Evolutionary conservation across 2,888 invertebrate species (phyloP).

Genomic region (Busseola fusca): DNA sequence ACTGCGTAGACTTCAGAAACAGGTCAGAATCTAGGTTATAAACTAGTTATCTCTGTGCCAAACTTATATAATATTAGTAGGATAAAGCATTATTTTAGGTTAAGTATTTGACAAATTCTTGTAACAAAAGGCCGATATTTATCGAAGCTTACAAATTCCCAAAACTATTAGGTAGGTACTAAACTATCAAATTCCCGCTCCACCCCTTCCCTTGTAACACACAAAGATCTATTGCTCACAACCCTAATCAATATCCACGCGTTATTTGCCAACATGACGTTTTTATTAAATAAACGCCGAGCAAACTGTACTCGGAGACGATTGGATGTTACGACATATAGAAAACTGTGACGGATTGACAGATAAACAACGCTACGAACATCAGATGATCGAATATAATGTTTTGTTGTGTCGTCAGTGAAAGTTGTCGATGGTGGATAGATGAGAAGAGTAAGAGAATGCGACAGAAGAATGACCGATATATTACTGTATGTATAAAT

Average conservation of each 20-base stretch:
- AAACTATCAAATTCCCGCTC: slow-evolving; percentile 25
- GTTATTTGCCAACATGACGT: slow-evolving; percentile 85
- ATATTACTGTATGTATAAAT: background rate
- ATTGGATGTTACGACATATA: slow-evolving; percentile 61
- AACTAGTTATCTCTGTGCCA: too few relatives aligned
- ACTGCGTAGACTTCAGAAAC: too few relatives aligned
- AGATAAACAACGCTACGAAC: slow-evolving; percentile 32
- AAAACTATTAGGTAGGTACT: slow-evolving; percentile 12
- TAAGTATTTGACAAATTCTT: background rate
- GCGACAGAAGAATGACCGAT: background rate
- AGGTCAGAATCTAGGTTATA: background rate
- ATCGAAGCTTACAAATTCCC: slow-evolving; percentile 11
- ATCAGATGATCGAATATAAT: slow-evolving; percentile 40
- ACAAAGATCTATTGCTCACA: slow-evolving; percentile 77
- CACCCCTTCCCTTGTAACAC: slow-evolving; percentile 61
- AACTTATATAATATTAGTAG: too few relatives aligned
- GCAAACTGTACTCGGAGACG: slow-evolving; percentile 67
- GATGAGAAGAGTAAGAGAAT: background rate
- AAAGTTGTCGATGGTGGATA: background rate
- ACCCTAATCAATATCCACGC: slow-evolving; percentile 83
- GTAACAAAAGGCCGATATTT: slow-evolving; percentile 1
- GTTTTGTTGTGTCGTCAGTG: slow-evolving; percentile 16
- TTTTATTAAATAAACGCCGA: slow-evolving; percentile 84
- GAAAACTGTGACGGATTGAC: slow-evolving; percentile 61
- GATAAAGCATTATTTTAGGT: background rate